Evolutionary conservation across 2,113 vertebrate species (phyloP), one percentile per base, ranked within the genome.

Genomic region (Nothobranchius furzeri): DNA sequence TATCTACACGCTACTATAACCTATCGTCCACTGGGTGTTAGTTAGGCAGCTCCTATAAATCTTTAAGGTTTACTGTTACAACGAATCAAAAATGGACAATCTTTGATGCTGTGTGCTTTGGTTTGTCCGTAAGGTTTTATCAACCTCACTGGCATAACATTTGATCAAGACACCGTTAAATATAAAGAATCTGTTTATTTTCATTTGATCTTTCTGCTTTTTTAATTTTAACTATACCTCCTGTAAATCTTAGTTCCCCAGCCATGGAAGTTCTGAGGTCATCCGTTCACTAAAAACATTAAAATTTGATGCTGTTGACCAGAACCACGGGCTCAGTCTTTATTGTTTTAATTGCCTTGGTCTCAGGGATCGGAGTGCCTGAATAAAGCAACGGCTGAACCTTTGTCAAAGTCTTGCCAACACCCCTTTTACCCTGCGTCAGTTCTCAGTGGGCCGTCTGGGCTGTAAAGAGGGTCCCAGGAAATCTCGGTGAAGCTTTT

Each of bases 11-110:
- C 80, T 73, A 50, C 12, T 17, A 12, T 47, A 83, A 53, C 68
- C 64, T 51, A 65, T 60, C 53, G 61, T 83, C 66, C 80, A 75
- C 87, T 76, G 52, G 56, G 64, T 54, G 25, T 76, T 49, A 79
- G 69, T 47, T 46, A 57, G 58, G 57, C 17, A 74, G 65, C 73
- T 68, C 13, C 66, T 64, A 40, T 59, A 75, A 49, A 64, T 42
- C 51, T 46, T 40, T 60, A 40, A 74, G 60, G 48, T 62, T 65
- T 67, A 75, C 36, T 76, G 8, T 40, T 60, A 78, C 58, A 75
- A 7, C 42, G 13, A 12, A 17, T 20, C 10, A 55, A 3, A 48
- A 48, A 35, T 10, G 12, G 24, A 47, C n/a, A 12, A 30, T 47
- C 30, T 60, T 30, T 13, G 11, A 54, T 54, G 35, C n/a, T 47